These are phyloP conservation scores for Agelaius tricolor DNA, from an alignment of 2,113 vertebrate genomes.

Conservation along the genomic window DNA sequence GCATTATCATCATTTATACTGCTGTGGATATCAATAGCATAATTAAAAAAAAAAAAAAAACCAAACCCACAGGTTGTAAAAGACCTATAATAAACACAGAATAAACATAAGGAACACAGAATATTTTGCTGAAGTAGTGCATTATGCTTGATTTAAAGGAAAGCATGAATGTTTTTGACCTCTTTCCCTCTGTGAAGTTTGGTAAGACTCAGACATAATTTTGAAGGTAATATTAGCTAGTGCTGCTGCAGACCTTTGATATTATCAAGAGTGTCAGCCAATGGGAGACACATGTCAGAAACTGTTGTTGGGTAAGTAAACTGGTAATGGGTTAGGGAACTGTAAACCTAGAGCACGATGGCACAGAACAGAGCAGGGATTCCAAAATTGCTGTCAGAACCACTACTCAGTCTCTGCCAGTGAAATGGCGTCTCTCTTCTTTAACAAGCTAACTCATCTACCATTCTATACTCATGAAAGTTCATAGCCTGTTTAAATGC, in stretches of 20 bases:
- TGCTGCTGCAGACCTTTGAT: background rate
- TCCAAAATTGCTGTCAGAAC: background rate
- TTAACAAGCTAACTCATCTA: background rate
- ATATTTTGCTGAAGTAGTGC: background rate
- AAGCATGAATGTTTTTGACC: background rate
- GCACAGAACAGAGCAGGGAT: background rate
- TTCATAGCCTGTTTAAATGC: background rate
- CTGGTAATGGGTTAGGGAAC: background rate
- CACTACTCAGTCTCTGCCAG: background rate
- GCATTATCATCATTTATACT: background rate
- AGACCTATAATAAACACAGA: background rate
- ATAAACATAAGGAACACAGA: background rate
- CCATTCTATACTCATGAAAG: background rate
- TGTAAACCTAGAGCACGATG: background rate
- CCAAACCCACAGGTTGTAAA: background rate
- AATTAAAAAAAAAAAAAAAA: background rate
- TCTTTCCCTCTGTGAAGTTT: background rate
- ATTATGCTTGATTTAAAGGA: background rate
- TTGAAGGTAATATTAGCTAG: background rate
- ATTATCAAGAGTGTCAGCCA: background rate
- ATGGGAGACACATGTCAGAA: background rate
- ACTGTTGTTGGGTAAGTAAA: background rate
- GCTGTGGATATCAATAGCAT: background rate
- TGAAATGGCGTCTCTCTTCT: background rate
- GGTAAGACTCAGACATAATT: background rate